Conservation (phyloP, 2,888 invertebrate genomes). For the Heliconius aoede region DNA sequence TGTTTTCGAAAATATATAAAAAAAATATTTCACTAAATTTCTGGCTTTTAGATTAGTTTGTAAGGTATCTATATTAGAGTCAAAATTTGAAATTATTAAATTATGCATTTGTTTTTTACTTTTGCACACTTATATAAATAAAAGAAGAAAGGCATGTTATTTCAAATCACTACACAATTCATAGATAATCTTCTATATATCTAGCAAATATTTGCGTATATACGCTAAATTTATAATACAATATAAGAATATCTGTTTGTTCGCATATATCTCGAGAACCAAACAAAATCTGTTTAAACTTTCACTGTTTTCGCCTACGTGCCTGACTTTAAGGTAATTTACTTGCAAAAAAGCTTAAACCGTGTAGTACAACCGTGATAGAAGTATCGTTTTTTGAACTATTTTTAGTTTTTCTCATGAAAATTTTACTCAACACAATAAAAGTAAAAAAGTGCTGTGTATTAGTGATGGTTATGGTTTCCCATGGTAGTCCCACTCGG, state of each 20-base stretch:
- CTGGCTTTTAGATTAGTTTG: neutral
- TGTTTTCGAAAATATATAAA: neutral
- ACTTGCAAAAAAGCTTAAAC: neutral
- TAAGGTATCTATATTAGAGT: neutral
- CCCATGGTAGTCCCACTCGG: neutral
- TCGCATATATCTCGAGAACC: slow-evolving; percentile 15
- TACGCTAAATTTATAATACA: neutral
- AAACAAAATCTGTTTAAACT: slow-evolving; percentile 8
- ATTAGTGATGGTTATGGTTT: neutral
- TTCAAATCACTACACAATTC: too few relatives aligned
- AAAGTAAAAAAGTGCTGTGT: neutral
- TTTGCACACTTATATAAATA: neutral
- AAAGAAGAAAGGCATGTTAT: neutral
- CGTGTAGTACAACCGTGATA: neutral
- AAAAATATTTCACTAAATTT: neutral
- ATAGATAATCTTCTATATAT: neutral
- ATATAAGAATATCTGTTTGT: slow-evolving; percentile 18
- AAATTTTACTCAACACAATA: too few relatives aligned
- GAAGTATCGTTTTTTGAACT: too few relatives aligned
- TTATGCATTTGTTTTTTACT: neutral
- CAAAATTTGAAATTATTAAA: neutral
- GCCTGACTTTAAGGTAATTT: neutral
- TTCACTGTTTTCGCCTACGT: slow-evolving; percentile 22
- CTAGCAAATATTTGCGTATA: slow-evolving; percentile 8
- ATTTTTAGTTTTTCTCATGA: too few relatives aligned